Evolutionary conservation across 2,113 vertebrate species (phyloP), one percentile per base, ranked within the genome.

Genomic region (Ictalurus furcatus): DNA sequence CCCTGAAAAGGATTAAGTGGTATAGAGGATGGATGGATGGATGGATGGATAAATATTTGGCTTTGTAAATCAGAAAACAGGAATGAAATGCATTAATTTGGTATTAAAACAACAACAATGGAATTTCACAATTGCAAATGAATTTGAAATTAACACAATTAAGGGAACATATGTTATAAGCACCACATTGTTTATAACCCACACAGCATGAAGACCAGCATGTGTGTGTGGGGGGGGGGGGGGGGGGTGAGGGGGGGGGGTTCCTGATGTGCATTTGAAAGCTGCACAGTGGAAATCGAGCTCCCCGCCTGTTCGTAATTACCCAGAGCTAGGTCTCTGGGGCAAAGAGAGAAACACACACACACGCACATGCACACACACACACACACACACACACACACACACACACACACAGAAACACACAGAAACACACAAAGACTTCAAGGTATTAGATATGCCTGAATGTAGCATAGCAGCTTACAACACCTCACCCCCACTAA

Each of bases 281-380:
- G 87, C 81, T 76, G 56, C 56, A 88, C 87, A 92, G 83, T 65
- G 83, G 63, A 83, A 76, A 85, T 88, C 87, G 67, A 91, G 93
- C 89, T 90, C 17, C 87, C 67, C 93, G 95, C 95, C 95, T 95
- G 95, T 95, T 94, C 92, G 94, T 79, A 91, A 93, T 95, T 94
- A 95, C 93, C 93, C 94, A 93, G 88, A 80, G 48, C 85, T 48
- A 86, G 0, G 92, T 90, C 86, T 88, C 86, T 61, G 69, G 95
- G 94, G 94, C 93, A 92, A 74, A 58, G 86, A 89, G 58, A 90
- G 83, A 85, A 23, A 86, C 56, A 83, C 58, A 73, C 63, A 88
- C 86, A 73, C 69, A 84, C 7, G 1, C 12, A 79, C 52, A 59
- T 0, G 4, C 6, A 52, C 63, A 85, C 44, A 85, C 63, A 61